phyloP scores from a whole-genome alignment of 2,888 invertebrate genomes.

The Plemyria rubiginata region DNA sequence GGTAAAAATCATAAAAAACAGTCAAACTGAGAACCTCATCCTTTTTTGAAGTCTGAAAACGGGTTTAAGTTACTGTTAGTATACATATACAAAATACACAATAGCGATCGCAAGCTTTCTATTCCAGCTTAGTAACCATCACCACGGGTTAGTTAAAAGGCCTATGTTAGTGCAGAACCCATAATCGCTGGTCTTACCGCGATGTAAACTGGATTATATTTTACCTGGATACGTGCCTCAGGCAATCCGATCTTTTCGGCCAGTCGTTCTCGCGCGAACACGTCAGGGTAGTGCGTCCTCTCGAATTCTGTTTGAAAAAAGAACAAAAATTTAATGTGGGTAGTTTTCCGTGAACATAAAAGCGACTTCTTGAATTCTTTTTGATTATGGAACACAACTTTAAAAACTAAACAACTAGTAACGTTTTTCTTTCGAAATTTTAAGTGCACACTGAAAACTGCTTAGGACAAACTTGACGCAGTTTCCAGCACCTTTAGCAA shows the following conservation, averaged over 20 bases:
- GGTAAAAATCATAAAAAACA: too few species aligned
- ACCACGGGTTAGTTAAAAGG: constrained; percentile 9
- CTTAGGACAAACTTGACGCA: too few species aligned
- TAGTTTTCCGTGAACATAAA: too few species aligned
- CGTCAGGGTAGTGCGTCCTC: constrained; percentile 98
- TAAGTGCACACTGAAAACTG: too few species aligned
- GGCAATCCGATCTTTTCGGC: constrained; percentile 99
- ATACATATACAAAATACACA: too few species aligned
- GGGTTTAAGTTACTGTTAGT: too few species aligned
- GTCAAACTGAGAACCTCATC: too few species aligned
- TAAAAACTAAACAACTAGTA: too few species aligned
- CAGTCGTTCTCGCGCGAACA: constrained; percentile 97
- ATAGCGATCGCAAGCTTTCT: too few species aligned
- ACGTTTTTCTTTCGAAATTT: too few species aligned
- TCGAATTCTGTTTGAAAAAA: constrained; percentile 92
- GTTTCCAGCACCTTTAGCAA: too few species aligned
- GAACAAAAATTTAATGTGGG: constrained; percentile 21
- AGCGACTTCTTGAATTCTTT: constrained; percentile 98
- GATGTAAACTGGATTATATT: constrained; percentile 85
- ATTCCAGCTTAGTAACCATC: constrained; percentile 4
- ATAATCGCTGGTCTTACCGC: constrained; percentile 66
- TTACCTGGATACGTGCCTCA: constrained; percentile 99
- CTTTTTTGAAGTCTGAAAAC: too few species aligned
- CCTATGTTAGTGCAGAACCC: constrained; percentile 46
- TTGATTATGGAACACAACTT: constrained; percentile 36